Conservation (phyloP, 2,797 vertebrate species). For the Propithecus perrieri region DNA sequence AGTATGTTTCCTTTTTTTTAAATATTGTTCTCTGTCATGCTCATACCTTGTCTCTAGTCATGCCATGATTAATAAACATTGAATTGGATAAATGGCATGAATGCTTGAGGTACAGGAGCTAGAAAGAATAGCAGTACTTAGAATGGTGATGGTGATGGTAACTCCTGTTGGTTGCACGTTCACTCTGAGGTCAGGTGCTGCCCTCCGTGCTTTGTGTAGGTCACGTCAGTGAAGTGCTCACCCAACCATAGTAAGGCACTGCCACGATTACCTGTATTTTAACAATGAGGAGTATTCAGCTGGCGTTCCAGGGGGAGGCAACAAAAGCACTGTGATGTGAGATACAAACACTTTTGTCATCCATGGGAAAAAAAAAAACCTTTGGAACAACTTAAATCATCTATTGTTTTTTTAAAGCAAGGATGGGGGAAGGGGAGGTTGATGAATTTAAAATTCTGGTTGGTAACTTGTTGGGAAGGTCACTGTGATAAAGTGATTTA, state of each 20-base stretch:
- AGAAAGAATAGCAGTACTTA: neutral
- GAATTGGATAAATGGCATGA: neutral
- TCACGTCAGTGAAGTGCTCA: neutral
- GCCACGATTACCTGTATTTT: neutral
- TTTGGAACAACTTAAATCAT: neutral
- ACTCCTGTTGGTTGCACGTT: neutral
- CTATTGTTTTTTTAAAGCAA: neutral
- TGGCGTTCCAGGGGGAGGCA: neutral
- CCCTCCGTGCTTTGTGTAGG: neutral
- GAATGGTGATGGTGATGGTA: neutral
- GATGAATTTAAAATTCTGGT: neutral
- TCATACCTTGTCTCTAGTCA: neutral
- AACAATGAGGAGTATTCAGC: neutral
- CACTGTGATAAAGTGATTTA: neutral
- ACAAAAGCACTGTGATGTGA: neutral
- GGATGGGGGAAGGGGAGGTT: neutral
- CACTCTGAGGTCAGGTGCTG: neutral
- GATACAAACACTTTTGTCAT: neutral
- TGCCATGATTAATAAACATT: neutral
- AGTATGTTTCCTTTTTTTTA: neutral
- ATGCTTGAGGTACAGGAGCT: neutral
- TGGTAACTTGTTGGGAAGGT: neutral
- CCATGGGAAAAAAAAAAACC: neutral
- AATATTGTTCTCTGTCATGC: neutral
- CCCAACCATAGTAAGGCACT: too few species aligned